Evolutionary conservation across 2,797 vertebrate species (phyloP).

Genomic region (Chromobotia macracanthus): DNA sequence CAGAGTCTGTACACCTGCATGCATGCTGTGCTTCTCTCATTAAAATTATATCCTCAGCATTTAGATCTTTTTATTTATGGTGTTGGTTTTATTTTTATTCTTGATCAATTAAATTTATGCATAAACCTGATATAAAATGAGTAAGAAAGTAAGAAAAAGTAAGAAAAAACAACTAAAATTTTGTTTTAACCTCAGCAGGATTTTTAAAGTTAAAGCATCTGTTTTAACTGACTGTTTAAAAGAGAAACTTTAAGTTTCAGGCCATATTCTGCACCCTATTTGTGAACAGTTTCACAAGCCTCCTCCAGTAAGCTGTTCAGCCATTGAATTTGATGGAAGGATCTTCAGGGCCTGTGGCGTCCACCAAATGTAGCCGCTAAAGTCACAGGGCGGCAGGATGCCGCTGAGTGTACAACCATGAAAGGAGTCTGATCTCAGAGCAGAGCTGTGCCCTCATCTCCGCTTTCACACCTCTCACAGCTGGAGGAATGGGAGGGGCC

Average conservation of each 20-base stretch:
- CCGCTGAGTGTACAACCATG: constrained; percentile 52
- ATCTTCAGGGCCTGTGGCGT: constrained; percentile 29
- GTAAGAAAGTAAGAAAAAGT: too few relatives aligned
- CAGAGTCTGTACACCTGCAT: not conserved
- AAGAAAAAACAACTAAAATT: too few relatives aligned
- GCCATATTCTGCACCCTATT: too few relatives aligned
- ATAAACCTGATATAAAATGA: not conserved
- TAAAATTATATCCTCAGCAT: not conserved
- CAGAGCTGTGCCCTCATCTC: constrained; percentile 7
- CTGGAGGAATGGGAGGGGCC: constrained; percentile 1
- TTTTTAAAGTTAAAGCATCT: not conserved
- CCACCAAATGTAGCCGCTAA: constrained; percentile 11
- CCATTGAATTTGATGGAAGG: constrained; percentile 54
- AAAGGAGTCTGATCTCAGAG: constrained; percentile 39
- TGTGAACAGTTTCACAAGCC: not conserved
- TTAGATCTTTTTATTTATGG: not conserved
- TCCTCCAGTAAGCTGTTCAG: not conserved
- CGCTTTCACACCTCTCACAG: constrained; percentile 41
- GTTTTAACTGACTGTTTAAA: not conserved
- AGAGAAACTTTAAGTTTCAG: too few relatives aligned
- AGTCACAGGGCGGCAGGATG: constrained; percentile 36
- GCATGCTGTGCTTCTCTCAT: not conserved
- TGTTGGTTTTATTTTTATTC: too few relatives aligned
- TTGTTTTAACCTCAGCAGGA: not conserved
- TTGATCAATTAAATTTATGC: not conserved